Evolutionary conservation across 2,797 vertebrate species (phyloP), one percentile per base, ranked within the genome.

Genomic region (Toxotes lorentzi): DNA sequence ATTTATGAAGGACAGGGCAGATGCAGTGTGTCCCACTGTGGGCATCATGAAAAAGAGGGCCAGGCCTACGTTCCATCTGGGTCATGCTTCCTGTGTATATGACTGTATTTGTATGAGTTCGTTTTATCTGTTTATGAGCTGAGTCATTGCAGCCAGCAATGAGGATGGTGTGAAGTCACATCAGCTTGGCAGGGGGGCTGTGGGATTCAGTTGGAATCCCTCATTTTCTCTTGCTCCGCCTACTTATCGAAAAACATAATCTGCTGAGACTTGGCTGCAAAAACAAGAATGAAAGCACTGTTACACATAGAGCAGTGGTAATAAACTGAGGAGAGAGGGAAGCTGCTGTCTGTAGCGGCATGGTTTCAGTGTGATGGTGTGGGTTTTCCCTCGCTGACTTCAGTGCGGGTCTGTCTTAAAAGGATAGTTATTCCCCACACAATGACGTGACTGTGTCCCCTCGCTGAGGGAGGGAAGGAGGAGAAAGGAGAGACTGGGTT

Each of bases 361-460:
- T 58, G 61, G 72, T 73, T 74, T 73, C 51, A 86, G 76, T 78
- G 79, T 71, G 72, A 83, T 61, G 60, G 64, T 86, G 63, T 86
- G 88, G 92, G 88, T 88, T 94, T 93, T 91, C 91, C 92, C 90
- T 92, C 34, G 27, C 74, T 4, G 72, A 83, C 78, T 90, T 86
- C 81, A 75, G 87, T 79, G 84, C 64, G 74, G 84, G 61, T 81
- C 74, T 38, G 73, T 90, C 89, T 89, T 89, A 86, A 92, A 92
- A 91, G 86, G 85, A 86, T 69, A 90, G 72, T 83, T 82, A 74
- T 89, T 81, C 80, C 88, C 84, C 72, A 84, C 90, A 95, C 92
- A 95, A 93, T 93, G 92, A 94, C 79, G 85, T 90, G 91, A 91
- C 91, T 94, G 91, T 94, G 88, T 90, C 82, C 85, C 86, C 87